A percentile compares a stretch with the other conserved stretches of the same genome.
Evolutionary conservation across 2,888 invertebrate genomes (phyloP).

Genomic region (Troilus luridus): DNA sequence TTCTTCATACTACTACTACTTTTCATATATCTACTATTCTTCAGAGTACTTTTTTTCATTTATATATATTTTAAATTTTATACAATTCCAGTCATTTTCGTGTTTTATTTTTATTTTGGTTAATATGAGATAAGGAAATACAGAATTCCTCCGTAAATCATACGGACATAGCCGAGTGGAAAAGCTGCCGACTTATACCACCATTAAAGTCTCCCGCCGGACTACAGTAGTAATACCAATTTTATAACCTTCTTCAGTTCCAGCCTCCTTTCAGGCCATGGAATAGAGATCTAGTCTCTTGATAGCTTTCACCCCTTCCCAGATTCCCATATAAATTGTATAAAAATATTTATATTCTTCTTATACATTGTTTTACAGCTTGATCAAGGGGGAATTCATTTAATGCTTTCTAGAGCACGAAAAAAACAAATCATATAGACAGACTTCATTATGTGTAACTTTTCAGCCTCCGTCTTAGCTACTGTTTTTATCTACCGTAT

Average conservation of each 20-base stretch:
- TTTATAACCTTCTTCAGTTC: constrained; percentile 19
- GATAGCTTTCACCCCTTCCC: neutral
- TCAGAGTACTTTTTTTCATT: neutral
- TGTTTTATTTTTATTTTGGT: neutral
- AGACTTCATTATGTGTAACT: neutral
- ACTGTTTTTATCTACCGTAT: neutral
- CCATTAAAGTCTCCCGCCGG: constrained; percentile 27
- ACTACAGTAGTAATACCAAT: constrained; percentile 17
- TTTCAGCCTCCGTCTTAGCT: neutral
- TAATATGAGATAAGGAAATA: neutral
- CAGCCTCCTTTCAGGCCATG: neutral
- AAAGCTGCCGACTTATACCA: constrained; percentile 29
- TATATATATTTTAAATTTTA: neutral
- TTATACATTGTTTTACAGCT: constrained; percentile 29
- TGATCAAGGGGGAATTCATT: neutral
- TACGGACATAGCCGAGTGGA: neutral
- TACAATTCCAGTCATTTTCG: neutral
- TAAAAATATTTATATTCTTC: neutral
- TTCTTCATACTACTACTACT: no score
- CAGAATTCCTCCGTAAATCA: constrained; percentile 6
- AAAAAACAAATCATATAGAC: neutral
- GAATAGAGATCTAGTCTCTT: constrained; percentile 10
- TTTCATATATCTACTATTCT: no score
- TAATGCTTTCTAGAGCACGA: neutral
- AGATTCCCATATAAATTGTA: constrained; percentile 12